A percentile compares a stretch with the other conserved stretches of the same genome.
Conservation (phyloP, 2,888 invertebrate species). For the Suillia variegata region DNA sequence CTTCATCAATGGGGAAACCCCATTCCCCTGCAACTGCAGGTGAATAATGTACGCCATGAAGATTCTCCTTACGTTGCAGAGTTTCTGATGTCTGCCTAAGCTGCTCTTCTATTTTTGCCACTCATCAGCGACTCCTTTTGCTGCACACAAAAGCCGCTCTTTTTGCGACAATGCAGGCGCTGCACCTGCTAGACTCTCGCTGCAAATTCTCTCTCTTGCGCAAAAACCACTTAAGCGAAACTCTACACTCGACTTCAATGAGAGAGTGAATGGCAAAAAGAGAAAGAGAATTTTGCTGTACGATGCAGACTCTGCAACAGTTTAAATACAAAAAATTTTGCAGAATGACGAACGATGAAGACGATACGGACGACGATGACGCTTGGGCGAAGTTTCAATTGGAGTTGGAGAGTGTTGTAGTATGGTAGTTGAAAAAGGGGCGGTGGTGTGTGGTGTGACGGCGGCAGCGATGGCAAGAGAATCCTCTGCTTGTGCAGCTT, state of each 20-base stretch:
- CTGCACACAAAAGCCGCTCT: background rate
- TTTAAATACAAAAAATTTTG: background rate
- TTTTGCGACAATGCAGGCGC: background rate
- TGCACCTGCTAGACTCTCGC: constrained; percentile 3
- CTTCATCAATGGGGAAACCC: background rate
- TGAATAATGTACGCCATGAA: background rate
- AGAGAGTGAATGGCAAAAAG: background rate
- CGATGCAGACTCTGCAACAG: background rate
- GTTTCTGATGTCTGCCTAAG: background rate
- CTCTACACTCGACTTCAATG: constrained; percentile 14
- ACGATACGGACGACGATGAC: too few relatives aligned
- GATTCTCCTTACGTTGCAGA: constrained; percentile 19
- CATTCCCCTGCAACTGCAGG: constrained; percentile 1
- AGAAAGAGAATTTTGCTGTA: too few relatives aligned
- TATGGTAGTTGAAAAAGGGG: background rate
- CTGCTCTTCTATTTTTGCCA: constrained; percentile 13
- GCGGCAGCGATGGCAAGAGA: background rate
- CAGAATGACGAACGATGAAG: background rate
- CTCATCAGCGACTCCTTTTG: constrained; percentile 3
- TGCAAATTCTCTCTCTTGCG: background rate
- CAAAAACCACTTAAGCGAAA: constrained; percentile 11
- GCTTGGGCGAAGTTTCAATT: background rate
- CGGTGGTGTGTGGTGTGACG: too few relatives aligned
- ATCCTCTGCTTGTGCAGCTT: constrained; percentile 12
- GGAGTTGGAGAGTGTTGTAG: background rate